phyloP scores from a whole-genome alignment of 1,140 invertebrate genomes.

The Vanessa atalanta region DNA sequence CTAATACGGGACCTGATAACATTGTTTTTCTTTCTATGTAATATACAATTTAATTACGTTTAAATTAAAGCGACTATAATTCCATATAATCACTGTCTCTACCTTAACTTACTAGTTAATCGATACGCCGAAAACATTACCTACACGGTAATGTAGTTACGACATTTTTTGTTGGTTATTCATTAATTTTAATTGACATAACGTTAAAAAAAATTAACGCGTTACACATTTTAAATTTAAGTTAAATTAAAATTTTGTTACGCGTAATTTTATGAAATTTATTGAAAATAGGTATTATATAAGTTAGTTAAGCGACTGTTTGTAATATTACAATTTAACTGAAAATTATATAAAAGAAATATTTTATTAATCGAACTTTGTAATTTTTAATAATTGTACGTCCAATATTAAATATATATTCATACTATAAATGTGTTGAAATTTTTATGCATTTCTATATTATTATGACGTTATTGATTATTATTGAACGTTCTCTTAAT shows the following conservation, averaged over 20 bases:
- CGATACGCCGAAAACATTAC: conserved; percentile 11
- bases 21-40: neutral
- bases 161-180: conserved; percentile 16
- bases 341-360: conserved; percentile 53
- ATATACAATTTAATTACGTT: neutral
- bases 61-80: neutral
- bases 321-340: conserved; percentile 62
- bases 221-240: conserved; percentile 23
- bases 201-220: conserved; percentile 8
- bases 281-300: conserved; percentile 44
- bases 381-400: conserved; percentile 52
- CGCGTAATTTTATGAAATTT: conserved; percentile 42
- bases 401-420: conserved; percentile 58
- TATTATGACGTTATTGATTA: conserved; percentile 52
- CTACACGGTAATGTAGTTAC: conserved; percentile 4
- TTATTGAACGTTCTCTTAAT: conserved; percentile 53
- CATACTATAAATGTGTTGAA: conserved; percentile 55
- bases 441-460: conserved; percentile 68
- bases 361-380: conserved; percentile 69
- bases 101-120: neutral
- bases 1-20: conserved; percentile 16
- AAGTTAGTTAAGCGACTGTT: conserved; percentile 74
- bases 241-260: conserved; percentile 49
- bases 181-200: conserved; percentile 16
- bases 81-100: neutral